Evolutionary conservation across 2,113 vertebrate genomes (phyloP), one percentile per base, ranked within the genome.

Genomic region (Pachyramphus minor): DNA sequence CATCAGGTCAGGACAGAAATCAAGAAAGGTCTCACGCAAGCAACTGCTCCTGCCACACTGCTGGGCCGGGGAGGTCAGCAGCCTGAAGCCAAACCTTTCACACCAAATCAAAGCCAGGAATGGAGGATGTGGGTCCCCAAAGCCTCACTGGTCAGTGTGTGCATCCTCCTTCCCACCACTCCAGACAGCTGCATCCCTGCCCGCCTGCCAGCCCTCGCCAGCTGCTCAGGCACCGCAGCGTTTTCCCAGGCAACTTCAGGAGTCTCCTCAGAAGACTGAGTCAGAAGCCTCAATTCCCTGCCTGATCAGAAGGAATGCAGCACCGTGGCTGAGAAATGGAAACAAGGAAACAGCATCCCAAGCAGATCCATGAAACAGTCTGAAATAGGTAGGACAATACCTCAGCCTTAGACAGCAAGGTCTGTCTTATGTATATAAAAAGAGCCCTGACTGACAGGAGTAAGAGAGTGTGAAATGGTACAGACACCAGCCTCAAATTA

Each of bases 141-240:
- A 89, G 68, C 63, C 71, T 28, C 75, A 0, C 23, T 9, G 37
- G 52, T 4, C 84, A 50, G 44, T 0, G 0, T 6, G 1, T 0
- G 17, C 81, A 76, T 22, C n/a, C 63, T 41, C 78, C 75, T 82
- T 24, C 27, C 56, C 20, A 5, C 35, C 2, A 2, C 69, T 8
- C 9, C 73, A 50, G 56, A 22, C 76, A 84, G 28, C 3, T 16
- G 0, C 74, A 56, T 8, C 47, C n/a, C 89, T 60, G 30, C 76
- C 63, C 0, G 2, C 14, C 72, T 47, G 71, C 63, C 79, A 50
- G 91, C 49, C 68, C 44, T 7, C 25, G 0, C 82, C 95, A 58
- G 91, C 91, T 84, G 66, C 84, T 84, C 79, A 17, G 6, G 41
- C 17, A 8, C 4, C 3, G 25, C 55, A 60, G 66, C 14, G 4